These are phyloP conservation scores for Tolmerus cingulatus DNA, from an alignment of 2,888 invertebrate genomes.

Conservation along the genomic window DNA sequence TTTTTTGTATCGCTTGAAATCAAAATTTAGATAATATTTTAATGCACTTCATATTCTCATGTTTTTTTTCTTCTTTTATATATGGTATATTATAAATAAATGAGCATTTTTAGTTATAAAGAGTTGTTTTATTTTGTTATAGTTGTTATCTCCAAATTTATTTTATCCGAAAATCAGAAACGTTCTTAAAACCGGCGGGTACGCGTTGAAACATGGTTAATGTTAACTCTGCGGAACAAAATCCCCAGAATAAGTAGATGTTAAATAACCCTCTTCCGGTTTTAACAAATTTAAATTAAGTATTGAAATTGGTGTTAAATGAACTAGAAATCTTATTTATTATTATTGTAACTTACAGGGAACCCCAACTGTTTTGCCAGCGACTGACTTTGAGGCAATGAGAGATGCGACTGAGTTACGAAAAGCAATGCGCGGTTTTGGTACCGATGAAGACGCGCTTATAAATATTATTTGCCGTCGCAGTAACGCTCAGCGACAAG, in stretches of 20 bases:
- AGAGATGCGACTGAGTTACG: constrained; percentile 81
- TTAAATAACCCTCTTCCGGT: no score
- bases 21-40: neutral
- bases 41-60: neutral
- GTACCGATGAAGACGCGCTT: constrained; percentile 90
- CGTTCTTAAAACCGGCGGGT: no score
- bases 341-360: constrained; percentile 54
- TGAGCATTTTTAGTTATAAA: neutral
- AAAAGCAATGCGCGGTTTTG: constrained; percentile 88
- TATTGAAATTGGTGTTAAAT: no score
- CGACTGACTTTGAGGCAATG: constrained; percentile 79
- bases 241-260: no score
- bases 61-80: neutral
- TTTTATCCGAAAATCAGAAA: no score
- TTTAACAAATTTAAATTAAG: no score
- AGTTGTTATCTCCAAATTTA: neutral
- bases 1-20: neutral
- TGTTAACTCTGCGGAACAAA: no score
- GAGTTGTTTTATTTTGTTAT: neutral
- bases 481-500: constrained; percentile 84
- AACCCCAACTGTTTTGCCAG: constrained; percentile 77
- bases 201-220: no score
- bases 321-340: neutral
- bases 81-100: neutral
- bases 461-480: constrained; percentile 84